These are phyloP conservation scores for Lucilia sericata DNA, from an alignment of 1,140 invertebrate species.

Conservation along the genomic window DNA sequence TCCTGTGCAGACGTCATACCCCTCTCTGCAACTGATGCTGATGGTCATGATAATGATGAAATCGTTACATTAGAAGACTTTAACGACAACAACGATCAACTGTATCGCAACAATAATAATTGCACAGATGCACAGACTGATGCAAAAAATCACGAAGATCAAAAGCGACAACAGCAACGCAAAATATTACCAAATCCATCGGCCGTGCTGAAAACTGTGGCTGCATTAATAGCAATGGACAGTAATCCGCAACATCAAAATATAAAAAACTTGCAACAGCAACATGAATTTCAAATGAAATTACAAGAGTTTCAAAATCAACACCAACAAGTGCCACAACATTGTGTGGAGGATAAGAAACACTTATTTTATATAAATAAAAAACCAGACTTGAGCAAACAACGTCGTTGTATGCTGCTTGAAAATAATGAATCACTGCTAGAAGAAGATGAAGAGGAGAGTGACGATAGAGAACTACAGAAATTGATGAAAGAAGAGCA, in stretches of 20 bases:
- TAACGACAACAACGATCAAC: constrained; percentile 54
- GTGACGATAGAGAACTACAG: constrained; percentile 26
- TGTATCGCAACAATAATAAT: constrained; percentile 52
- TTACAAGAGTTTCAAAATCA: constrained; percentile 47
- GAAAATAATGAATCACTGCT: not conserved
- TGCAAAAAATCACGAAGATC: not conserved
- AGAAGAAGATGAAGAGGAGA: constrained; percentile 32
- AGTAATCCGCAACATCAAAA: constrained; percentile 66
- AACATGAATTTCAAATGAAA: constrained; percentile 55
- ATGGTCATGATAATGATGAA: constrained; percentile 48
- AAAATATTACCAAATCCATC: constrained; percentile 59
- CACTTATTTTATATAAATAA: not conserved
- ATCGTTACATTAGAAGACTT: constrained; percentile 42
- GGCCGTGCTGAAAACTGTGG: constrained; percentile 62
- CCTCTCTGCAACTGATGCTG: constrained; percentile 58
- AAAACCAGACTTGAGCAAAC: constrained; percentile 32
- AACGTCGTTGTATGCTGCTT: constrained; percentile 3
- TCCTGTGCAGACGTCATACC: constrained; percentile 78
- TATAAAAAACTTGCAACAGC: constrained; percentile 61
- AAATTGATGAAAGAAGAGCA: constrained; percentile 52
- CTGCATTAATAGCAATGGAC: constrained; percentile 64
- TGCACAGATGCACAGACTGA: not conserved
- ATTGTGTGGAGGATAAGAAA: not conserved
- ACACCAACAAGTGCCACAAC: not conserved
- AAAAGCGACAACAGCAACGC: constrained; percentile 42